These are phyloP conservation scores for Caenorhabditis plicata DNA, from an alignment of 2,888 invertebrate species.

Conservation along the genomic window DNA sequence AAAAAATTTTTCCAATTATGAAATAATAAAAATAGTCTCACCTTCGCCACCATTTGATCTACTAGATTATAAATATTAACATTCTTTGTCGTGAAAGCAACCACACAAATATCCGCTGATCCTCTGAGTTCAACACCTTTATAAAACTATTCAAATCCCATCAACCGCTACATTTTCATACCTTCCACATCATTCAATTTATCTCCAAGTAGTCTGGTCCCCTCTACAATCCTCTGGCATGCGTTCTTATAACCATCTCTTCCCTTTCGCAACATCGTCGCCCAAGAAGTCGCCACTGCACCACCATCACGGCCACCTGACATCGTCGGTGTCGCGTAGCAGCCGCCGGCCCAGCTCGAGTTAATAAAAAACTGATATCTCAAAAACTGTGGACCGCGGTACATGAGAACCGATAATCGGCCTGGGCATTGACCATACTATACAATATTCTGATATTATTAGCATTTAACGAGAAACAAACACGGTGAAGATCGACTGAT, in stretches of 20 bases:
- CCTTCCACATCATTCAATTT: conserved; percentile 14
- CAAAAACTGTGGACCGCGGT: conserved; percentile 77
- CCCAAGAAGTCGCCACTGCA: conserved; percentile 58
- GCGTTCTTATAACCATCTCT: conserved; percentile 65
- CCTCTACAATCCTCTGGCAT: conserved; percentile 71
- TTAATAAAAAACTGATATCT: conserved; percentile 88
- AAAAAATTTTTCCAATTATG: too few relatives aligned
- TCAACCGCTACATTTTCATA: too few relatives aligned
- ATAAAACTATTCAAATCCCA: too few relatives aligned
- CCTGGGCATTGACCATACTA: conserved; percentile 96
- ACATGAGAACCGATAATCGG: conserved; percentile 89
- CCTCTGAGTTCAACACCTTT: conserved; percentile 71
- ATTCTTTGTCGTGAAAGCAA: conserved; percentile 77
- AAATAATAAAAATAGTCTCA: conserved; percentile 1
- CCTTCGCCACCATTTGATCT: conserved; percentile 71
- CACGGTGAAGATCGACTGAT: conserved; percentile 80
- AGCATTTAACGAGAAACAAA: background rate
- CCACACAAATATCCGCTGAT: conserved; percentile 83
- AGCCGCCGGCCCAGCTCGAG: conserved; percentile 96
- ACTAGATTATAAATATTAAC: conserved; percentile 88
- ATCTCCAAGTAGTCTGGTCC: conserved; percentile 19
- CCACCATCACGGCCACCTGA: conserved; percentile 73
- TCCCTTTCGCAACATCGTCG: conserved; percentile 68
- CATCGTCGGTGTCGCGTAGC: conserved; percentile 93
- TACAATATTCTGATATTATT: conserved; percentile 47